phyloP scores from a whole-genome alignment of 1,140 invertebrate species.

The Camponotus floridanus region DNA sequence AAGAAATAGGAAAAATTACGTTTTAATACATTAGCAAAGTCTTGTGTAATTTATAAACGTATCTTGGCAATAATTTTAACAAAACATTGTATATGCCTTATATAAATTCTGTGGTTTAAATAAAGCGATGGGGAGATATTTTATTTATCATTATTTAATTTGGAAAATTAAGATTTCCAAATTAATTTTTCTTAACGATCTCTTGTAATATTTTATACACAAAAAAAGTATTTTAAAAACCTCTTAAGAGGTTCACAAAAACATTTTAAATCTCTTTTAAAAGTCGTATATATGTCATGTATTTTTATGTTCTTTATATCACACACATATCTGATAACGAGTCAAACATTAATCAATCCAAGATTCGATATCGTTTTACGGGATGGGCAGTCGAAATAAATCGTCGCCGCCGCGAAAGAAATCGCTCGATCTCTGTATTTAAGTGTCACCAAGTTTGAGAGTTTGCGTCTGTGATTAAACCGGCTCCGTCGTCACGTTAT shows the following conservation, averaged over 20 bases:
- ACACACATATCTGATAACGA: not conserved
- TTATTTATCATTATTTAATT: not conserved
- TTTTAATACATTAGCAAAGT: not conserved
- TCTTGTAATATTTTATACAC: not conserved
- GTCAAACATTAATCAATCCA: not conserved
- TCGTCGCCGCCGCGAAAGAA: not conserved
- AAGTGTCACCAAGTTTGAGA: constrained; percentile 20
- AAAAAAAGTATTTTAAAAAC: not conserved
- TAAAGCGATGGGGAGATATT: not conserved
- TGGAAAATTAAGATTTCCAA: not conserved
- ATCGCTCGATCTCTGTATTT: constrained; percentile 4
- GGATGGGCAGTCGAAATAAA: constrained; percentile 17
- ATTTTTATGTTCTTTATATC: not conserved
- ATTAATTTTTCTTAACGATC: not conserved
- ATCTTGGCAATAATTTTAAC: not conserved
- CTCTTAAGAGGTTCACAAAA: no score
- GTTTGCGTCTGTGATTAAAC: constrained; percentile 42
- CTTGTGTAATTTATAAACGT: not conserved
- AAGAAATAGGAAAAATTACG: not conserved
- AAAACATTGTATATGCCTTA: not conserved
- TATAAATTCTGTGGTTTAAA: not conserved
- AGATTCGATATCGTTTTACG: constrained; percentile 15
- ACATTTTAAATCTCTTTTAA: not conserved
- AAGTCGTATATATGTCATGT: not conserved
- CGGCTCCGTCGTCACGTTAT: constrained; percentile 55